Evolutionary conservation across 1,140 invertebrate species (phyloP).

Genomic region (Drosophila baimaii): DNA sequence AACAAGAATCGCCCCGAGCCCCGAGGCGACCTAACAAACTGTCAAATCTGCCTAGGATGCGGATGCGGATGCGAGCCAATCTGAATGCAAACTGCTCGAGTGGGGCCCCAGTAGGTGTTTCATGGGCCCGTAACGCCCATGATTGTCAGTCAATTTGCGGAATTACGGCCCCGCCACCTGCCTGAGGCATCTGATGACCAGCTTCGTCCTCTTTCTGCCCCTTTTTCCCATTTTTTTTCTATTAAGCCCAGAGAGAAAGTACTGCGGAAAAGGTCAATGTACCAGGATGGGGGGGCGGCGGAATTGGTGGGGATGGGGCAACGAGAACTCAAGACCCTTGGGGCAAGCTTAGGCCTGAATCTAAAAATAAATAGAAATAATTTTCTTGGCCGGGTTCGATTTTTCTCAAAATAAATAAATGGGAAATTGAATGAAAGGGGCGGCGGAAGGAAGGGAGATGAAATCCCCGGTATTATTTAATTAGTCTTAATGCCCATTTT

Average conservation of each 20-base stretch:
- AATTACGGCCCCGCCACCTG: constrained; percentile 71
- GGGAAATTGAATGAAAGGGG: not conserved
- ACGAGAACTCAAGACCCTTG: constrained; percentile 18
- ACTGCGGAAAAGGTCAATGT: constrained; percentile 62
- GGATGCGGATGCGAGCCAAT: constrained; percentile 26
- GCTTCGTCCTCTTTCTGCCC: constrained; percentile 29
- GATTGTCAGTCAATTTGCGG: constrained; percentile 76
- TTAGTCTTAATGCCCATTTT: constrained; percentile 34
- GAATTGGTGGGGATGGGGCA: constrained; percentile 39
- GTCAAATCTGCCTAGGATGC: constrained; percentile 57
- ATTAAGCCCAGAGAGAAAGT: constrained; percentile 9
- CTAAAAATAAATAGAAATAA: constrained; percentile 72
- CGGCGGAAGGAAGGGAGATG: too few relatives aligned
- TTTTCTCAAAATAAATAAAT: constrained; percentile 34
- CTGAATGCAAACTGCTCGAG: constrained; percentile 48
- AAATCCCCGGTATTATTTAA: constrained; percentile 42
- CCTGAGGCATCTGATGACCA: constrained; percentile 49
- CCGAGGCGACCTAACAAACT: constrained; percentile 43
- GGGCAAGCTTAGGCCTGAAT: constrained; percentile 45
- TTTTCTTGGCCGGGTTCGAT: constrained; percentile 34
- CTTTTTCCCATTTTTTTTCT: not conserved
- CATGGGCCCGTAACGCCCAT: constrained; percentile 51
- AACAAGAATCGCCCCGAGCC: constrained; percentile 11
- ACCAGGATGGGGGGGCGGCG: constrained; percentile 26
- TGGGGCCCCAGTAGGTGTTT: constrained; percentile 48